A percentile compares a stretch with the other conserved stretches of the same genome.
phyloP scores from a whole-genome alignment of 92 coral and sea anemone species.

The Palythoa heliodiscus region DNA sequence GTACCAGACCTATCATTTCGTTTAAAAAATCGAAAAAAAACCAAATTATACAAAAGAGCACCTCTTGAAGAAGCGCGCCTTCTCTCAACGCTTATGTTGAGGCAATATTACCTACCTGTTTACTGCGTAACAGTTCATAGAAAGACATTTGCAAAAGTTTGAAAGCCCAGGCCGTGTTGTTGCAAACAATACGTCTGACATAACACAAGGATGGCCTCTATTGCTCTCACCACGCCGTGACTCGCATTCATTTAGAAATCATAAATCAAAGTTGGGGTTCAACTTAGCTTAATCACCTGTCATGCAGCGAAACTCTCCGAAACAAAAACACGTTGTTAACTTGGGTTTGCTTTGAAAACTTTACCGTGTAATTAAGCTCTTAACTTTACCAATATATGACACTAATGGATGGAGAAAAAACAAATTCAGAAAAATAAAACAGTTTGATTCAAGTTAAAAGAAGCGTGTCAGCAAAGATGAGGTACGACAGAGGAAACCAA shows the following conservation, averaged over 20 bases:
- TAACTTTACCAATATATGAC: background rate
- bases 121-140: background rate
- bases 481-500: constrained; percentile 5
- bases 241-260: constrained; percentile 41
- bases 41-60: background rate
- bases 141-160: constrained; percentile 17
- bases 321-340: constrained; percentile 41
- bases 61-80: background rate
- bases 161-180: constrained; percentile 28
- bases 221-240: constrained; percentile 20
- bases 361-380: background rate
- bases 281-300: constrained; percentile 38
- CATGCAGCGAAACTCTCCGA: constrained; percentile 12
- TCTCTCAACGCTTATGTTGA: background rate
- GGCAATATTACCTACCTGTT: background rate
- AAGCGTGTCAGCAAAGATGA: background rate
- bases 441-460: background rate
- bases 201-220: constrained; percentile 27
- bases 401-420: background rate
- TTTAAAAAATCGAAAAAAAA: background rate
- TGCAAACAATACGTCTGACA: constrained; percentile 34
- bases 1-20: background rate
- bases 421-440: background rate
- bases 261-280: constrained; percentile 49
- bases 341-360: constrained; percentile 6